These are phyloP conservation scores for Apocheima hispidaria DNA, from an alignment of 2,888 invertebrate genomes.

Conservation along the genomic window DNA sequence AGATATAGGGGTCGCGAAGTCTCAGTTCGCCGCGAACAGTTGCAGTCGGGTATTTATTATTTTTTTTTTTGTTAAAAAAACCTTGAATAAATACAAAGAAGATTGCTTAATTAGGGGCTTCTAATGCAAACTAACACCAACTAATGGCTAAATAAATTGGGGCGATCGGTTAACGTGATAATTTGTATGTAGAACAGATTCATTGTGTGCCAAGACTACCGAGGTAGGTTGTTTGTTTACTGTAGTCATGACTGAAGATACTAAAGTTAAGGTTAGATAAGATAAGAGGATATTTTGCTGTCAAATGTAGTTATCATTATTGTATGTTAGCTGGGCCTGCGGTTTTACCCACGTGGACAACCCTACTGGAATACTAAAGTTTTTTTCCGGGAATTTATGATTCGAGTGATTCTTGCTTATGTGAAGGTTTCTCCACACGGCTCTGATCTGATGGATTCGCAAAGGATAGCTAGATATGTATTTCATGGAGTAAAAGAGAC, in stretches of 20 bases:
- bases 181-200: conserved; percentile 13
- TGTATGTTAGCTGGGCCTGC: too few species aligned
- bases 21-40: too few species aligned
- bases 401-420: too few species aligned
- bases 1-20: too few species aligned
- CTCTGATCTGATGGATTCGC: too few species aligned
- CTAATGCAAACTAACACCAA: conserved; percentile 2
- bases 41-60: too few species aligned
- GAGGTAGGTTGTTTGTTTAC: conserved; percentile 8
- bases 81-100: neutral
- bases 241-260: neutral
- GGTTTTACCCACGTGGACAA: too few species aligned
- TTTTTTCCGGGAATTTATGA: too few species aligned
- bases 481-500: too few species aligned
- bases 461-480: too few species aligned
- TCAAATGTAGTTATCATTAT: neutral
- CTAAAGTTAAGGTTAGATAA: neutral
- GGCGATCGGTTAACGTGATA: conserved; percentile 23
- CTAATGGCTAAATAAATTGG: conserved; percentile 31
- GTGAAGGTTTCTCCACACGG: too few species aligned
- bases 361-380: too few species aligned
- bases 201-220: conserved; percentile 1
- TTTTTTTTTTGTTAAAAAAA: neutral
- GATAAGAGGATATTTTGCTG: neutral
- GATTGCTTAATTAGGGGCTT: neutral